Percentiles rank a stretch among this genome's conserved stretches.
phyloP scores from a whole-genome alignment of 2,797 vertebrate genomes.

The Perodicticus potto region DNA sequence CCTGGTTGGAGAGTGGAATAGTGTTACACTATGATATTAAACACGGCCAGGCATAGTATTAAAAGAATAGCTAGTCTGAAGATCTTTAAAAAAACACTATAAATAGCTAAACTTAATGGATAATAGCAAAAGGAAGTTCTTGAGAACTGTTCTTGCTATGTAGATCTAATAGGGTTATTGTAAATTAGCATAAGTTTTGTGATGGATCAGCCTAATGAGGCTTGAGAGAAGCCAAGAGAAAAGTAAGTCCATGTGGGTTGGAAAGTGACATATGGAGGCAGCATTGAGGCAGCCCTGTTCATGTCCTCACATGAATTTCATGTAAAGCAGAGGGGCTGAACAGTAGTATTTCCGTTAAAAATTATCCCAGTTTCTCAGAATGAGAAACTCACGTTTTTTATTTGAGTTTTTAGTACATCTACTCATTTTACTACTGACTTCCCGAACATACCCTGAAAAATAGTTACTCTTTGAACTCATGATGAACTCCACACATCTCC shows the following conservation, averaged over 20 bases:
- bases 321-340: background rate
- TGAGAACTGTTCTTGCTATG: background rate
- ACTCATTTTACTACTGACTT: constrained; percentile 17
- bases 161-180: background rate
- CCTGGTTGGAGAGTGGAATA: background rate
- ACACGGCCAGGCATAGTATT: background rate
- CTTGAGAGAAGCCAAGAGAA: background rate
- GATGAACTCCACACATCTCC: constrained; percentile 31
- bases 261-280: background rate
- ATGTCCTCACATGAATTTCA: background rate
- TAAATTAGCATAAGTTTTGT: background rate
- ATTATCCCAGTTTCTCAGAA: background rate
- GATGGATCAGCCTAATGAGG: background rate
- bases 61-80: background rate
- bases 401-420: background rate
- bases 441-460: background rate
- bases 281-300: background rate
- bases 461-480: background rate
- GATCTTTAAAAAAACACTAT: background rate
- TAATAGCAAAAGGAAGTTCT: background rate
- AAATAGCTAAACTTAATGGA: background rate
- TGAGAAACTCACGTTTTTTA: background rate
- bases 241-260: background rate
- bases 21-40: background rate
- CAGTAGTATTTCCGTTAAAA: background rate